Evolutionary conservation across 1,140 invertebrate genomes (phyloP), one percentile per base, ranked within the genome.

Genomic region (Drosophila takahashii): DNA sequence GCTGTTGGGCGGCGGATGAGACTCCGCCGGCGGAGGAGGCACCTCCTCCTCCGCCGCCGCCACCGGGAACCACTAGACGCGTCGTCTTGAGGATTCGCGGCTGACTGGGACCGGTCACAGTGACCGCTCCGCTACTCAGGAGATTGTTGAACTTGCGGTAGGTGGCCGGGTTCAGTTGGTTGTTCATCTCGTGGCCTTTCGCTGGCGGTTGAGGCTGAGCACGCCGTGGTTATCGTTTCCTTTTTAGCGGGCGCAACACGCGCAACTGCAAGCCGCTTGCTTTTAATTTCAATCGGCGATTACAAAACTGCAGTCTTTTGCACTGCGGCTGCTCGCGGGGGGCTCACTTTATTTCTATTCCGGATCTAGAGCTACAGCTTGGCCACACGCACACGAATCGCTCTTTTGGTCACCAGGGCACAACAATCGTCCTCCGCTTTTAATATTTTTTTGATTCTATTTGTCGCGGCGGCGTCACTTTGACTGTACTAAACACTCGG

Each of bases 121-220:
- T 92, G 16, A 92, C 92, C 29, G 91, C 89, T 39, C 91, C 92
- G 78, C 92, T 92, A 42, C 80, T 89, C 4, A 92, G 79, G 75
- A 92, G 79, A 81, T 92, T 92, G 69, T 92, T 92, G 56, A 92
- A 92, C 81, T 92, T 92, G 65, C 90, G 87, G 48, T 91, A 92
- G 71, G 83, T 86, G 41, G 91, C 78, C 71, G 81, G 91, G 64
- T 77, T 92, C 42, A 92, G 77, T 80, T 89, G 90, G 67, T 87
- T 91, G 81, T 85, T 91, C 90, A 91, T 91, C 48, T 26, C 81
- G 64, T 54, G 45, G 53, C 27, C 18, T 16, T 58, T 47, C 29
- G 22, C 22, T 22, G 22, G 22, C 22, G 48, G 22, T 15, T 34
- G 8, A 15, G 15, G 48, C 16, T 51, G 59, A 42, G 45, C n/a